Evolutionary conservation across 2,113 vertebrate genomes (phyloP), one percentile per base, ranked within the genome.

Genomic region (Aramus guarauna): DNA sequence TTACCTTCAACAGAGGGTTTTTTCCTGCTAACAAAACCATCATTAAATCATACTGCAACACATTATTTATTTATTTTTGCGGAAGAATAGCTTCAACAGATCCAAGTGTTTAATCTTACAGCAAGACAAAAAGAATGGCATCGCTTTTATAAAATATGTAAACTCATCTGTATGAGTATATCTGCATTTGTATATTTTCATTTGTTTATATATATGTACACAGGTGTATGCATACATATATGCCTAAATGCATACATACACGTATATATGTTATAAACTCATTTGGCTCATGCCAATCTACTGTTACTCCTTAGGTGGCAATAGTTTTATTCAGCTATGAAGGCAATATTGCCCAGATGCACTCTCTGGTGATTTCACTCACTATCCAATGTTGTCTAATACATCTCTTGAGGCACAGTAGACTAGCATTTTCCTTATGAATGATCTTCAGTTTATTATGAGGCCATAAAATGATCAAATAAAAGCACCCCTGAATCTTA

Each of bases 371-470:
- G 39, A 45, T 94, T 97, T 96, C 60, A 81, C 22, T 94, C 36
- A 37, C 13, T 89, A 60, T 79, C 74, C 64, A 95, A 88, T 73
- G 66, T 39, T 58, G 71, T 68, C 22, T 94, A 88, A 89, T n/a
- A 86, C 39, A 63, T 68, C 68, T 97, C 95, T 88, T 74, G 77
- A 95, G 92, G 32, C 11, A 96, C 15, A 90, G 53, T 43, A 12
- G 73, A 72, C 73, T 34, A 89, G 27, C 43, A 88, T 75, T 69
- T 79, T 95, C 64, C 47, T 47, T 87, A 81, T 90, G 87, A 98
- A 96, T 76, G 62, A 96, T 45, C 53, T 79, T 59, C 56, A 67
- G 78, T 84, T 97, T 96, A 94, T 96, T 92, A 96, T 36, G 85
- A 92, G 43, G 64, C 84, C 22, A 78, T 81, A 82, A 90, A 91